A percentile compares a stretch with the other conserved stretches of the same genome.
phyloP scores from a whole-genome alignment of 1,140 invertebrate genomes.

The Pseudomyrmex cubaensis region DNA sequence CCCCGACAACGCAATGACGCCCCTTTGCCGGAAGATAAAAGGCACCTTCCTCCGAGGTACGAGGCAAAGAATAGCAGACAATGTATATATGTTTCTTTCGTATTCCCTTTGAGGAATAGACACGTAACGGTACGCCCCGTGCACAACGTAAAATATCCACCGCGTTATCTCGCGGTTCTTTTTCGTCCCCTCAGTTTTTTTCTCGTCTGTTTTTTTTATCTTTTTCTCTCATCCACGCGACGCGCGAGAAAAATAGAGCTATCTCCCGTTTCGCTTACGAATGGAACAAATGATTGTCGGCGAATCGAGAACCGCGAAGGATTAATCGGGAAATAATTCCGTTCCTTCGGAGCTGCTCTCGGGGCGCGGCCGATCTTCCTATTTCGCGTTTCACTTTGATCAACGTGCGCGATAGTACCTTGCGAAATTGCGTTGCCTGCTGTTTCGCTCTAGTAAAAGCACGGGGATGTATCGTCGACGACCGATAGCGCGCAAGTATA shows the following conservation, averaged over 20 bases:
- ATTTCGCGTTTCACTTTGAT: conserved; percentile 56
- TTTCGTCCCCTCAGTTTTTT: conserved; percentile 20
- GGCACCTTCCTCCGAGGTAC: conserved; percentile 51
- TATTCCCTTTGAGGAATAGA: conserved; percentile 64
- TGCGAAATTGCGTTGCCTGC: conserved; percentile 45
- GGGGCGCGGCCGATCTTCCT: conserved; percentile 25
- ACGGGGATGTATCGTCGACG: conserved; percentile 16
- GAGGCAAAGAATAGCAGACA: conserved; percentile 63
- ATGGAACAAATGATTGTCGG: conserved; percentile 36
- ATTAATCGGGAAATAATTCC: conserved; percentile 56
- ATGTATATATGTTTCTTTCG: conserved; percentile 38
- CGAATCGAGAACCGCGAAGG: conserved; percentile 29
- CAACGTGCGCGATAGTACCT: conserved; percentile 52
- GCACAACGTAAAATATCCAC: conserved; percentile 51
- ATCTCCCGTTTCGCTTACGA: background rate
- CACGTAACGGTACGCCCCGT: conserved; percentile 48
- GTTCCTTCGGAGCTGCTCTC: background rate
- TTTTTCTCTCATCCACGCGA: background rate
- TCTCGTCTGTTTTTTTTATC: background rate
- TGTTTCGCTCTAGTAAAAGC: conserved; percentile 52
- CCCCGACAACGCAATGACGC: conserved; percentile 43
- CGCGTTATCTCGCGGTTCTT: background rate
- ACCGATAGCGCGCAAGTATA: conserved; percentile 26
- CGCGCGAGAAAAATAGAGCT: background rate
- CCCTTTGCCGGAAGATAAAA: conserved; percentile 64